Evolutionary conservation across 2,888 invertebrate species (phyloP).

Genomic region (Sialis lutaria): DNA sequence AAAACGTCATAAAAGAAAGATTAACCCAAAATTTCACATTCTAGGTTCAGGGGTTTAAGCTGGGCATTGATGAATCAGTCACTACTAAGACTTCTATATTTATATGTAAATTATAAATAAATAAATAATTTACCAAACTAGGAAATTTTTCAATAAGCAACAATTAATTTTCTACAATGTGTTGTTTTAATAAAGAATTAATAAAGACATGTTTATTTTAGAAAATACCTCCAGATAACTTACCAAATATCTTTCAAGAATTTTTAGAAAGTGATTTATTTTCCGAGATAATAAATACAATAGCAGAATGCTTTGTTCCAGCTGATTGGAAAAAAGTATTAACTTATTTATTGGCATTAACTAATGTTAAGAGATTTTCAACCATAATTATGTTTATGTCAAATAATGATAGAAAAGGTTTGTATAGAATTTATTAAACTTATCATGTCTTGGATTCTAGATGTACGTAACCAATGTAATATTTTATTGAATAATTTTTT

Average conservation of each 20-base stretch:
- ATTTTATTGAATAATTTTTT: too few relatives aligned
- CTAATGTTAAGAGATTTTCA: slow-evolving; percentile 42
- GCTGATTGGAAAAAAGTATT: slow-evolving; percentile 25
- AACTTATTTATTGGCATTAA: slow-evolving; percentile 33
- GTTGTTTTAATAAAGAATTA: too few relatives aligned
- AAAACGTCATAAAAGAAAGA: background rate
- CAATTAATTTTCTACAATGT: too few relatives aligned
- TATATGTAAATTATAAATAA: too few relatives aligned
- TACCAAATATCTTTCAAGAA: slow-evolving; percentile 46
- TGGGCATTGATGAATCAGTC: too few relatives aligned
- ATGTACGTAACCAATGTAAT: too few relatives aligned
- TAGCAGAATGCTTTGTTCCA: slow-evolving; percentile 27
- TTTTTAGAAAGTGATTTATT: slow-evolving; percentile 46
- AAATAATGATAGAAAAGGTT: slow-evolving; percentile 38
- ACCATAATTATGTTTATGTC: slow-evolving; percentile 46
- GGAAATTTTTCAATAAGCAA: too few relatives aligned
- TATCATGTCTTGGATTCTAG: too few relatives aligned
- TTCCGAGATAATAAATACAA: slow-evolving; percentile 35
- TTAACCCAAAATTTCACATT: background rate
- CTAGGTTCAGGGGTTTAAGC: too few relatives aligned
- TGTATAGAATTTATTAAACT: slow-evolving; percentile 12
- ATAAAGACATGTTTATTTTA: background rate
- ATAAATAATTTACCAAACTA: too few relatives aligned
- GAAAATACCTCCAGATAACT: slow-evolving; percentile 31
- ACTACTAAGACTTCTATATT: too few relatives aligned